Evolutionary conservation across 1,140 invertebrate species (phyloP).

Genomic region (Brachionus plicatilis): DNA sequence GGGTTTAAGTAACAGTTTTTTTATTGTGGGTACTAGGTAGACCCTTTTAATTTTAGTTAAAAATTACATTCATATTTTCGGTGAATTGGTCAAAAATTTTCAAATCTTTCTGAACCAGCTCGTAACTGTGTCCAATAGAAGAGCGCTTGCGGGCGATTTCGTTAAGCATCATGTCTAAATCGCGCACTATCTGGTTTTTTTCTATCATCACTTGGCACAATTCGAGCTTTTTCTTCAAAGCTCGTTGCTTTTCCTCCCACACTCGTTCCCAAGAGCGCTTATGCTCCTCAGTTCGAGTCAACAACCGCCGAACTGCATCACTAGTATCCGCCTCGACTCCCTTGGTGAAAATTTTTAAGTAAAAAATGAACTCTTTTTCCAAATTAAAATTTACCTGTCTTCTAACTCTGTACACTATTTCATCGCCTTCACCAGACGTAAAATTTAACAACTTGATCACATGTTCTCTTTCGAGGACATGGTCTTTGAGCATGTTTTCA

Average conservation of each 20-base stretch:
- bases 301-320: slow-evolving; percentile 66
- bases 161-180: background rate
- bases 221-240: slow-evolving; percentile 63
- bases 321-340: slow-evolving; percentile 65
- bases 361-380: slow-evolving; percentile 43
- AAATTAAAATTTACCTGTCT: slow-evolving; percentile 58
- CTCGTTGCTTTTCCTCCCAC: slow-evolving; percentile 61
- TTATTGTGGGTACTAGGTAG: no score
- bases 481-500: slow-evolving; percentile 60
- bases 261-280: slow-evolving; percentile 61
- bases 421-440: slow-evolving; percentile 62
- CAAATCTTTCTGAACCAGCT: background rate
- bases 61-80: slow-evolving; percentile 25
- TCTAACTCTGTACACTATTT: slow-evolving; percentile 63
- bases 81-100: background rate
- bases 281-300: slow-evolving; percentile 59
- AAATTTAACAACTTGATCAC: slow-evolving; percentile 62
- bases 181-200: slow-evolving; percentile 58
- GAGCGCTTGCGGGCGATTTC: background rate
- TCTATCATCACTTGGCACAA: slow-evolving; percentile 68
- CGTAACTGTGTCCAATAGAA: background rate
- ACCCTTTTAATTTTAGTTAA: background rate
- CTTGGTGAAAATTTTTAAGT: slow-evolving; percentile 47
- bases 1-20: no score
- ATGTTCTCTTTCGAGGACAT: slow-evolving; percentile 61